Base-by-base conservation (phyloP, 2,888 invertebrate species). In the Calliphora vomitoria region DNA sequence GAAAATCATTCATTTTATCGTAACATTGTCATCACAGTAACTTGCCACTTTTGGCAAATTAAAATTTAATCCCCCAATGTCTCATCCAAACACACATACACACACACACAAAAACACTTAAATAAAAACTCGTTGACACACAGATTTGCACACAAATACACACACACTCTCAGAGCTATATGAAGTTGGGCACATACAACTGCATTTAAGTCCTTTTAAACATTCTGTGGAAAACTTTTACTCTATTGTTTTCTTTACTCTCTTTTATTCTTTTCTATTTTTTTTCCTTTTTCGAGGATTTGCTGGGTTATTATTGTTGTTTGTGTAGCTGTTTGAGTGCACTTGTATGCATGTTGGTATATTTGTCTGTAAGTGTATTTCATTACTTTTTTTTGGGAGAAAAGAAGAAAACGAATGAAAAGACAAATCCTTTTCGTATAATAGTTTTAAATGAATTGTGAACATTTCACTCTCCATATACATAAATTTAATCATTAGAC, bases 61-160 rank as follows among this genome's bases (percentile, higher is more conserved):
- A 89, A 89, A 88, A 88, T 88, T 85, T 85, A 90, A 89, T 85
- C 86, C 89, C 87, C 80, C 85, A 88, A 86, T 88, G 87, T 88
- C 88, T 85, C 82, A 68, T 68, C 69, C 87, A 60, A 72, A 85
- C 80, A 82, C 72, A 79, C 38, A 47, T 47, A 69, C 68, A 78
- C 4, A 18, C 84, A 82, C 72, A 79, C 20, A 44, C 55, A 74
- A 20, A 58, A 58, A 58, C 74, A 66, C 60, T 66, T 62, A 35
- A 15, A 41, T 38, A 78, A 64, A 71, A 78, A 64, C 71, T 31
- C 81, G 80, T 75, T 82, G 85, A 86, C 81, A 80, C 18, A 68
- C 78, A 64, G 38, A 60, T 58, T 41, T 47, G 41, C 72, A 55
- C 47, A 64, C 69, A 47, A 10, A 25, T 69, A 87, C 35, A 69